Evolutionary conservation across 35 echinoderm and acorn worm genomes (phyloP).

Genomic region (Lytechinus variegatus): DNA sequence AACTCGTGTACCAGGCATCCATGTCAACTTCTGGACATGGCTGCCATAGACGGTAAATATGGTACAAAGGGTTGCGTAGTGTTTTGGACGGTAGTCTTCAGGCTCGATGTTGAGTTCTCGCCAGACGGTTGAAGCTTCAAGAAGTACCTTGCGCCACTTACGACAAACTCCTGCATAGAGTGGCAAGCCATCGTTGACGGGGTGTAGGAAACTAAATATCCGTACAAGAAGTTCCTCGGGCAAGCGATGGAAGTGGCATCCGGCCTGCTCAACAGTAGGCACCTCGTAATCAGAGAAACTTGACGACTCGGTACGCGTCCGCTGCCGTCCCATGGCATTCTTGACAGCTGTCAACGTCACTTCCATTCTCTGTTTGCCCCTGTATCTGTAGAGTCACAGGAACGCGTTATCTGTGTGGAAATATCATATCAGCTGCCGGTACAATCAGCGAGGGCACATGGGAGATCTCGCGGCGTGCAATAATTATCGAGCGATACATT

Average conservation of each 20-base stretch:
- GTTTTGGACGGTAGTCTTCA: constrained; percentile 28
- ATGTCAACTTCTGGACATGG: constrained; percentile 77
- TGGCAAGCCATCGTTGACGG: constrained; percentile 77
- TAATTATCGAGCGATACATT: neutral
- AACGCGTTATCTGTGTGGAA: constrained; percentile 36
- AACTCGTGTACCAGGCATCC: constrained; percentile 76
- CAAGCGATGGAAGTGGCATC: constrained; percentile 71
- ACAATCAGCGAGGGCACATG: neutral
- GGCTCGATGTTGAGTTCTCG: constrained; percentile 72
- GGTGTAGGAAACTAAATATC: constrained; percentile 83
- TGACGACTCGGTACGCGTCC: constrained; percentile 42
- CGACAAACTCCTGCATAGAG: constrained; percentile 73
- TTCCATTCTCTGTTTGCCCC: neutral
- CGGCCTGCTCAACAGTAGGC: constrained; percentile 42
- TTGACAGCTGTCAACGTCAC: constrained; percentile 44
- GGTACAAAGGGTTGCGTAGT: constrained; percentile 58
- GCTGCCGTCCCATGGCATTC: constrained; percentile 31
- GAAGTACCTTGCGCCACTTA: constrained; percentile 83
- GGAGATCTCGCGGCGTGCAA: neutral
- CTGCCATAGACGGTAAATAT: constrained; percentile 84
- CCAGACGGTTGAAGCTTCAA: constrained; percentile 76
- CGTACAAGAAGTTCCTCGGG: constrained; percentile 81
- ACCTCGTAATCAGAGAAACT: constrained; percentile 49
- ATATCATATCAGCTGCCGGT: constrained; percentile 42
- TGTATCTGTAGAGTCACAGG: neutral